These are phyloP conservation scores for Spatula versicolor DNA, from an alignment of 2,797 vertebrate genomes.

Conservation along the genomic window DNA sequence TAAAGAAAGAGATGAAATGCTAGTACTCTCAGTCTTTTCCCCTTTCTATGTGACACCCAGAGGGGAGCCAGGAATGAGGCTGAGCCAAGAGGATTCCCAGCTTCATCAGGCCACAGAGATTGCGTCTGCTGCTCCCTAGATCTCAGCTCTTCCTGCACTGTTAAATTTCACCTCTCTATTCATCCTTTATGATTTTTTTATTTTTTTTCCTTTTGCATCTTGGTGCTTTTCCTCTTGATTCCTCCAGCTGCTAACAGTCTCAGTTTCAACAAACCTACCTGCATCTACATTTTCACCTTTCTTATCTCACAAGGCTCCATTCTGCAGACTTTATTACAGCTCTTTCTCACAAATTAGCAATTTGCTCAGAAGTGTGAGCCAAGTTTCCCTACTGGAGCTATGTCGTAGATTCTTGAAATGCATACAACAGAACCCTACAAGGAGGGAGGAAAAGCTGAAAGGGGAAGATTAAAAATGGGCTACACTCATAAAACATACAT, in stretches of 20 bases:
- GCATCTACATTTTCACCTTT: neutral
- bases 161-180: neutral
- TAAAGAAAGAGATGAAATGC: neutral
- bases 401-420: neutral
- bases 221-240: neutral
- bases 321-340: neutral
- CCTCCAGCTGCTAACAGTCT: neutral
- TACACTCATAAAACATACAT: neutral
- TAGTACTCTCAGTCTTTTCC: neutral
- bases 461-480: neutral
- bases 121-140: neutral
- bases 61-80: neutral
- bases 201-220: neutral
- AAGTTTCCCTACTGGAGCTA: neutral
- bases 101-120: neutral
- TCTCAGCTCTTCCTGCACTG: neutral
- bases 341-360: neutral
- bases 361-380: neutral
- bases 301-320: accelerated
- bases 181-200: neutral
- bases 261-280: neutral
- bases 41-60: neutral
- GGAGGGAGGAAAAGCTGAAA: neutral
- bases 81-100: neutral
- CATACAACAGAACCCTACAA: neutral